Evolutionary conservation across 2,888 invertebrate genomes (phyloP).

Genomic region (Drosophila pegasa): DNA sequence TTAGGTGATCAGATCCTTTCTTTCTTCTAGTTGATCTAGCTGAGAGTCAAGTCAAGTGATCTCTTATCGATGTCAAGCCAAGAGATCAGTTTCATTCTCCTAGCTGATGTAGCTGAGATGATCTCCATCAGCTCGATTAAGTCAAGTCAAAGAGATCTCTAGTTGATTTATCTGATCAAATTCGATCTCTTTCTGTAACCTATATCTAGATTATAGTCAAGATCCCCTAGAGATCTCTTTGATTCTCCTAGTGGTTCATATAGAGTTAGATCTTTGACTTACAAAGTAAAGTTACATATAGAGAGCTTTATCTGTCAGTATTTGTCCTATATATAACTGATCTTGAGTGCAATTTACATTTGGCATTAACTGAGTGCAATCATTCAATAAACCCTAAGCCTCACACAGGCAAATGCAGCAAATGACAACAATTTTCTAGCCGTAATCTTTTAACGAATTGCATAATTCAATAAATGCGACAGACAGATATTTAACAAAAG

Average conservation of each 20-base stretch:
- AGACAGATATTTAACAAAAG: constrained; percentile 12
- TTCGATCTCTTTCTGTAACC: too few species aligned
- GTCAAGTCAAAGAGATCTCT: too few species aligned
- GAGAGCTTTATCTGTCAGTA: background rate
- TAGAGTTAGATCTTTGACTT: background rate
- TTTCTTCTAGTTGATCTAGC: too few species aligned
- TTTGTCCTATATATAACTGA: background rate
- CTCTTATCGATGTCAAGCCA: background rate
- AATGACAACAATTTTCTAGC: constrained; percentile 51
- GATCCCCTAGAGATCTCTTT: background rate
- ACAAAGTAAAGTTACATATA: background rate
- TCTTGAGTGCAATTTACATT: constrained; percentile 16
- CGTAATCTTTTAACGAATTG: constrained; percentile 79
- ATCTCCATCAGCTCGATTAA: too few species aligned
- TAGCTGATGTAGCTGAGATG: too few species aligned
- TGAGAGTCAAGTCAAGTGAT: background rate
- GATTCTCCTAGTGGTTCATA: background rate
- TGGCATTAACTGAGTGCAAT: constrained; percentile 58
- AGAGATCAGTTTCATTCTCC: background rate
- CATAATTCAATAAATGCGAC: constrained; percentile 74
- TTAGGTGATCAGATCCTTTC: too few species aligned
- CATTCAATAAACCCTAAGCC: constrained; percentile 68
- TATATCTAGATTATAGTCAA: background rate
- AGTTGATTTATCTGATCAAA: too few species aligned
- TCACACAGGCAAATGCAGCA: constrained; percentile 38